phyloP scores from a whole-genome alignment of 2,797 vertebrate genomes.

The Sebastes kiyomatsui region DNA sequence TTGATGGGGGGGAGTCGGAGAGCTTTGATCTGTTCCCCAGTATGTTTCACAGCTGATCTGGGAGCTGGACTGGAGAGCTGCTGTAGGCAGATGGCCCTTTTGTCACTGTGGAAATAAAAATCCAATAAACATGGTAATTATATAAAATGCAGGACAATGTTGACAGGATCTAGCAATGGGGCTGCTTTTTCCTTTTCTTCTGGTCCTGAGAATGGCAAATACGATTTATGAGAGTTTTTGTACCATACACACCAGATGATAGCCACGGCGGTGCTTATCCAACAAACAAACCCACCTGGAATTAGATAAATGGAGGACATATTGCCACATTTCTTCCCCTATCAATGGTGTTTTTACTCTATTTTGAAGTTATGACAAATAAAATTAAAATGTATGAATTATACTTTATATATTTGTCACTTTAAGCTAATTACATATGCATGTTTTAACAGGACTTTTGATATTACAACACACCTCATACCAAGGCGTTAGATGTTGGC shows the following conservation, averaged over 20 bases:
- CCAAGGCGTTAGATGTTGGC: slow-evolving; percentile 6
- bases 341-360: background rate
- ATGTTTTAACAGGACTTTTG: background rate
- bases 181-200: slow-evolving; percentile 62
- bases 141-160: slow-evolving; percentile 78
- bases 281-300: slow-evolving; percentile 39
- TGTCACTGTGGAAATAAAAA: slow-evolving; percentile 86
- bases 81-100: slow-evolving; percentile 85
- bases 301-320: slow-evolving; percentile 25
- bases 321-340: background rate
- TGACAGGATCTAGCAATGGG: slow-evolving; percentile 66
- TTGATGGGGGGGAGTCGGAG: slow-evolving; percentile 27
- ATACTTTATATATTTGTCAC: background rate
- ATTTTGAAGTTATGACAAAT: background rate
- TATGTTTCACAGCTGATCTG: slow-evolving; percentile 78
- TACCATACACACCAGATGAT: slow-evolving; percentile 45
- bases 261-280: slow-evolving; percentile 17
- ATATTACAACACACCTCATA: slow-evolving; percentile 12
- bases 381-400: background rate
- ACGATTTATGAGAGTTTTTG: slow-evolving; percentile 61
- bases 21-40: slow-evolving; percentile 72
- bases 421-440: background rate
- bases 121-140: slow-evolving; percentile 90
- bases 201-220: slow-evolving; percentile 76
- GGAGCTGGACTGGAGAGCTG: slow-evolving; percentile 70